Conservation (phyloP, 2,113 vertebrate species). For the Microcebus tavaratra region DNA sequence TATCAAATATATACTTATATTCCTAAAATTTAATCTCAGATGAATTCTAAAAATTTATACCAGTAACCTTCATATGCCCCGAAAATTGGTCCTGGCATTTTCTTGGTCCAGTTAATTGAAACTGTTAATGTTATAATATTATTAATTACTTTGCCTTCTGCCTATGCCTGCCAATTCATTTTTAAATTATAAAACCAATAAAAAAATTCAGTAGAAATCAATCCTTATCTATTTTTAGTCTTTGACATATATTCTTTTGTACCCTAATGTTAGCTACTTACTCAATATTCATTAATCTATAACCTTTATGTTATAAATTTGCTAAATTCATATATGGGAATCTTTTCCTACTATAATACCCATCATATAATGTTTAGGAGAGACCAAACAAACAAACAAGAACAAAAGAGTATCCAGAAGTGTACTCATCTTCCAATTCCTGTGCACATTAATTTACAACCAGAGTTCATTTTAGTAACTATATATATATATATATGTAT, state of each 20-base stretch:
- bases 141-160: not conserved
- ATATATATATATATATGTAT: not conserved
- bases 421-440: not conserved
- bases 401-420: not conserved
- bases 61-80: not conserved
- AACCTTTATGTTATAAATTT: not conserved
- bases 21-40: not conserved
- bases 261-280: conserved; percentile 30
- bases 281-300: conserved; percentile 2
- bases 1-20: conserved; percentile 36
- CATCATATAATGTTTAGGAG: not conserved
- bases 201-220: not conserved
- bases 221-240: conserved; percentile 12
- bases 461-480: not conserved
- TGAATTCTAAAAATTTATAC: conserved; percentile 30
- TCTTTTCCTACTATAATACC: not conserved
- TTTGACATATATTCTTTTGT: not conserved
- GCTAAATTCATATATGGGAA: not conserved
- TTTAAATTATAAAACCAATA: conserved; percentile 6
- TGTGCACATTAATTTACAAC: not conserved
- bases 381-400: not conserved
- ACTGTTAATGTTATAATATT: not conserved
- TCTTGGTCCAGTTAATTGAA: conserved; percentile 1
- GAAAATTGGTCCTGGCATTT: not conserved
- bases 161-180: conserved; percentile 26